Conservation (phyloP, 2,113 vertebrate species). For the Boulengeromyrus knoepffleri region DNA sequence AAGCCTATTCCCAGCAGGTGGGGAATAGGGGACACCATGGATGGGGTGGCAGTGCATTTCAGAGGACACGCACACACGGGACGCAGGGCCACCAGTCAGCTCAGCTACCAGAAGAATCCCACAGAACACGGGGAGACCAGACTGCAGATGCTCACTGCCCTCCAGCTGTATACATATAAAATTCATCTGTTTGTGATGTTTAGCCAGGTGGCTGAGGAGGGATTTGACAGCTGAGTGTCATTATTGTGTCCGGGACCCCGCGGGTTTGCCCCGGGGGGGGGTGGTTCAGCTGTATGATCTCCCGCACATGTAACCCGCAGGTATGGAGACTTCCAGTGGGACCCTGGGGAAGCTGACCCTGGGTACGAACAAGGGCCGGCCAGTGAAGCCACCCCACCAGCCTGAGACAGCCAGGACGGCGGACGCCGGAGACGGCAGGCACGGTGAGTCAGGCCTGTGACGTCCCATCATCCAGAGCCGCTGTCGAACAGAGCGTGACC, state of each 20-base stretch:
- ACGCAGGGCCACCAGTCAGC: not conserved
- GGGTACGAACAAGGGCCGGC: conserved; percentile 62
- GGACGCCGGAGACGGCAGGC: conserved; percentile 61
- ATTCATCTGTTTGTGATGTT: not conserved
- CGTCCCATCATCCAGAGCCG: not conserved
- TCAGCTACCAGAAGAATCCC: not conserved
- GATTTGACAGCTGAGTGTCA: not conserved
- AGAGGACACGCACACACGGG: not conserved
- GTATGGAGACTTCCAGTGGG: conserved; percentile 79
- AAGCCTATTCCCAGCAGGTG: not conserved
- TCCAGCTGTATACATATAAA: not conserved
- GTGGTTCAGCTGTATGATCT: not conserved
- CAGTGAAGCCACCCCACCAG: conserved; percentile 65
- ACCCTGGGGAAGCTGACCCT: conserved; percentile 71
- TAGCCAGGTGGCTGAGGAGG: not conserved
- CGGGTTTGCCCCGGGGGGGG: not conserved
- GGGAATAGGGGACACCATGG: not conserved
- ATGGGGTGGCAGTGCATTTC: not conserved
- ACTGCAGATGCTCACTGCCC: not conserved
- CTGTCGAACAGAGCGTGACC: not conserved
- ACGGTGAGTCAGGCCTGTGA: conserved; percentile 61
- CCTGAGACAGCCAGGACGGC: conserved; percentile 60
- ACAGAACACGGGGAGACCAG: not conserved
- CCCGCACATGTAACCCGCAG: conserved; percentile 45
- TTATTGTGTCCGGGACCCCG: not conserved